These are phyloP conservation scores for Hepsetus odoe DNA, from an alignment of 2,113 vertebrate genomes.

Conservation along the genomic window DNA sequence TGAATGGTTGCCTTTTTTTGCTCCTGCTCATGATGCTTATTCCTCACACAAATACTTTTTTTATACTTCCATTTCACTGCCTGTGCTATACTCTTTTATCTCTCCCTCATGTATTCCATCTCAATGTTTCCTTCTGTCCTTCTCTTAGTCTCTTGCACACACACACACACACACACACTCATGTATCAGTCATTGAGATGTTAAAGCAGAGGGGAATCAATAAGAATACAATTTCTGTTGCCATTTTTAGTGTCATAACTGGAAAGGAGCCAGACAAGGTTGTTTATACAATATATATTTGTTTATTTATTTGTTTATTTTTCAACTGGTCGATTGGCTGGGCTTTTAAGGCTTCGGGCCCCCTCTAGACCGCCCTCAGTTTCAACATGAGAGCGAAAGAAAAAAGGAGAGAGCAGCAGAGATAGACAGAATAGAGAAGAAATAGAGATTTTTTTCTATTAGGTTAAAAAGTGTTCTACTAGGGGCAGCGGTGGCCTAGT, in stretches of 20 bases:
- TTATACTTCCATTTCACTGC: too few relatives aligned
- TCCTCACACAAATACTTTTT: too few relatives aligned
- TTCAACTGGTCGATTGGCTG: conserved; percentile 37
- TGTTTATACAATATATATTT: conserved; percentile 17
- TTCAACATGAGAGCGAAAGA: neutral
- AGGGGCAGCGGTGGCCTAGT: too few relatives aligned
- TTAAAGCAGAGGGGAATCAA: conserved; percentile 58
- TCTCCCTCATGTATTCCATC: too few relatives aligned
- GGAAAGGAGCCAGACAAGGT: conserved; percentile 42
- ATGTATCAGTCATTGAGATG: conserved; percentile 50
- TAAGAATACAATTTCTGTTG: conserved; percentile 56
- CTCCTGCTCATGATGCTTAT: too few relatives aligned
- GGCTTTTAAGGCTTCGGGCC: conserved; percentile 19
- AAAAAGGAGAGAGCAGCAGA: neutral
- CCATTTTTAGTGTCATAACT: conserved; percentile 43
- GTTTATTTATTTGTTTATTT: neutral
- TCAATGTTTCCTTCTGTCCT: neutral
- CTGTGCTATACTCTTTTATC: too few relatives aligned
- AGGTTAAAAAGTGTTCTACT: too few relatives aligned
- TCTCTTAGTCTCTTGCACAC: neutral
- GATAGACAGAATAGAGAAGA: too few relatives aligned
- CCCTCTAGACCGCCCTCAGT: conserved; percentile 20
- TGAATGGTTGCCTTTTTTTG: too few relatives aligned
- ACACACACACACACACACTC: conserved; percentile 11
- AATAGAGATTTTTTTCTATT: too few relatives aligned